Conservation (phyloP, 2,113 vertebrate species). For the Ivindomyrus marchei region DNA sequence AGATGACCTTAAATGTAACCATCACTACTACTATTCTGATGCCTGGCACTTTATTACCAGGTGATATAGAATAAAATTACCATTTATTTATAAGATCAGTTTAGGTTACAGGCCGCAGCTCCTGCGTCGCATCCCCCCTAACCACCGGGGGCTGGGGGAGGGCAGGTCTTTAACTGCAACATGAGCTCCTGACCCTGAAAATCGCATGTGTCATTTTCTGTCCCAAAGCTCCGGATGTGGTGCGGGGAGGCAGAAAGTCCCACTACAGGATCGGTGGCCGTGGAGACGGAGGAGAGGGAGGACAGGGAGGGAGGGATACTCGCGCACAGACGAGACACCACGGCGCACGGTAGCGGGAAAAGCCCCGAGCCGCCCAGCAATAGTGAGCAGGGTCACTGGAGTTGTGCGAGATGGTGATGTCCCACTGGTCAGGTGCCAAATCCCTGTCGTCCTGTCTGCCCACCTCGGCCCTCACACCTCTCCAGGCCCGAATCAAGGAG, state of each 20-base stretch:
- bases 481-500: background rate
- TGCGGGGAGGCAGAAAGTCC: background rate
- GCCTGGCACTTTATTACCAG: background rate
- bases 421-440: background rate
- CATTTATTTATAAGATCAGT: constrained; percentile 4
- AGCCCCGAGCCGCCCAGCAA: background rate
- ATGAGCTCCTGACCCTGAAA: background rate
- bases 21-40: background rate
- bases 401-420: background rate
- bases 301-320: background rate
- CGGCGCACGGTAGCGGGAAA: background rate
- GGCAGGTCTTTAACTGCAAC: background rate
- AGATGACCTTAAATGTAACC: background rate
- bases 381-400: background rate
- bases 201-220: background rate
- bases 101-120: background rate
- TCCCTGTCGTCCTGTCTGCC: background rate
- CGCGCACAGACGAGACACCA: background rate
- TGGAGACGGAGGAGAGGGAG: background rate
- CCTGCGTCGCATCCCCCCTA: background rate
- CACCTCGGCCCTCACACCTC: background rate
- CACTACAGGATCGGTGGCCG: background rate
- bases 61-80: background rate
- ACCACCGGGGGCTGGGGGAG: background rate
- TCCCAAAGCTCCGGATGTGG: background rate